Conservation (phyloP, 2,888 invertebrate species). For the Lissocephala sabroskyi region DNA sequence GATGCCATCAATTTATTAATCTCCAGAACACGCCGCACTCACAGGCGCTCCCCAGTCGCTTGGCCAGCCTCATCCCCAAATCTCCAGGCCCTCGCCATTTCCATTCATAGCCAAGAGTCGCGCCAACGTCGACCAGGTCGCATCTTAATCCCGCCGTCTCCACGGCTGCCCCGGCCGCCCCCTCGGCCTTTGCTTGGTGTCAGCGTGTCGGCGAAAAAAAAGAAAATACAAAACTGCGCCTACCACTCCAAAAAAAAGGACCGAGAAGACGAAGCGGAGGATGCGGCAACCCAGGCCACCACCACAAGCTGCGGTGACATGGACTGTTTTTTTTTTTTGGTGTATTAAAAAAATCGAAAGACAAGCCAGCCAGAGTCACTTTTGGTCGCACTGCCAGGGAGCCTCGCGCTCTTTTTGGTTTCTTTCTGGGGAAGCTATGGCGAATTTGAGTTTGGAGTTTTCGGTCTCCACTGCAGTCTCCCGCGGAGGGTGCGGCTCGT, state of each 20-base stretch:
- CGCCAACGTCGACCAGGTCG: slow-evolving; percentile 26
- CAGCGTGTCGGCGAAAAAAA: slow-evolving; percentile 28
- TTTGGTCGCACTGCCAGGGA: no score
- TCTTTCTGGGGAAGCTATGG: slow-evolving; percentile 2
- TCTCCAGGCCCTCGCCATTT: slow-evolving; percentile 15
- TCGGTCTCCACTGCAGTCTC: slow-evolving; percentile 11
- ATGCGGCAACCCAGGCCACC: slow-evolving; percentile 10
- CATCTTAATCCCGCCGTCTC: slow-evolving; percentile 56
- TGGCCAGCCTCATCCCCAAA: slow-evolving; percentile 13
- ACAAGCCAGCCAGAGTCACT: neutral
- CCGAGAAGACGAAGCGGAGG: neutral
- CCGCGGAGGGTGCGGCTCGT: slow-evolving; percentile 37
- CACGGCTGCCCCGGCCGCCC: no score
- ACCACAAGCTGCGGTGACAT: slow-evolving; percentile 50
- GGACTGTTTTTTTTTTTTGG: slow-evolving; percentile 48
- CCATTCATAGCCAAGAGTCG: slow-evolving; percentile 35
- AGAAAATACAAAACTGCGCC: slow-evolving; percentile 34
- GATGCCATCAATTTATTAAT: slow-evolving; percentile 74
- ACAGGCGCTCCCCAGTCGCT: slow-evolving; percentile 20
- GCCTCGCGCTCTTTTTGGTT: no score
- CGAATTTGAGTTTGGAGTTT: slow-evolving; percentile 23
- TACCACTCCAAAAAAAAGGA: slow-evolving; percentile 17
- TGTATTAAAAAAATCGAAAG: slow-evolving; percentile 25
- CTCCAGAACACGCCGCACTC: slow-evolving; percentile 71
- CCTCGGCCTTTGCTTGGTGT: slow-evolving; percentile 16